Conservation (phyloP, 2,888 invertebrate species). For the Noctua janthina region DNA sequence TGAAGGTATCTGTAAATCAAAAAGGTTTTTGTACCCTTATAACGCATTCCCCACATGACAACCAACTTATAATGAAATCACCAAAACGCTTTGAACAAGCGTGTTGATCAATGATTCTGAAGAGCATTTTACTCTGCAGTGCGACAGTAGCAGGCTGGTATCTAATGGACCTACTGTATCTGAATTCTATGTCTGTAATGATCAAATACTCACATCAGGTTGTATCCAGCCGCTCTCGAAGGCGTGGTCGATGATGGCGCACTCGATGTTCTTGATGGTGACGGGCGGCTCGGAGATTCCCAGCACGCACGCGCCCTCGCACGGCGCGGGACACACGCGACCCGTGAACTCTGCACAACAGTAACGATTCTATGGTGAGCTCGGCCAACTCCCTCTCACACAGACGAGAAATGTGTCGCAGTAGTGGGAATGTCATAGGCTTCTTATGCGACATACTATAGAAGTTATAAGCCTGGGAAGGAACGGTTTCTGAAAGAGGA, state of each 20-base stretch:
- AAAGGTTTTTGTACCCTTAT: neutral
- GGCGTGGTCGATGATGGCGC: conserved; percentile 99
- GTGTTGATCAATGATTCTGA: neutral
- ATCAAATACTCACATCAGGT: conserved; percentile 90
- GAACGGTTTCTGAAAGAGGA: too few species aligned
- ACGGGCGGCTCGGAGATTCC: conserved; percentile 99
- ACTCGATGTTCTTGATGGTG: conserved; percentile 99
- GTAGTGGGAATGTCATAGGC: too few species aligned
- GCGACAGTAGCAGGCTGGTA: neutral
- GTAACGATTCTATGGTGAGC: too few species aligned
- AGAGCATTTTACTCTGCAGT: neutral
- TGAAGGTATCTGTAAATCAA: conserved; percentile 91
- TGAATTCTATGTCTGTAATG: neutral
- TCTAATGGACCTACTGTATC: neutral
- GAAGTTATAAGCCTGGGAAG: too few species aligned
- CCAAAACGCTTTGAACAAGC: neutral
- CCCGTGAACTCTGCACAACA: conserved; percentile 98
- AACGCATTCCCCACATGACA: neutral
- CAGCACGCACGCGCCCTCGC: conserved; percentile 99
- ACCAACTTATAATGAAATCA: neutral
- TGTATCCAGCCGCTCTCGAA: conserved; percentile 98
- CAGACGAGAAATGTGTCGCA: too few species aligned
- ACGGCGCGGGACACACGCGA: conserved; percentile 98
- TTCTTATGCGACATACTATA: too few species aligned
- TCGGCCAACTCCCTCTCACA: too few species aligned